Conservation (phyloP, 2,113 vertebrate genomes). For the Callionymus lyra region DNA sequence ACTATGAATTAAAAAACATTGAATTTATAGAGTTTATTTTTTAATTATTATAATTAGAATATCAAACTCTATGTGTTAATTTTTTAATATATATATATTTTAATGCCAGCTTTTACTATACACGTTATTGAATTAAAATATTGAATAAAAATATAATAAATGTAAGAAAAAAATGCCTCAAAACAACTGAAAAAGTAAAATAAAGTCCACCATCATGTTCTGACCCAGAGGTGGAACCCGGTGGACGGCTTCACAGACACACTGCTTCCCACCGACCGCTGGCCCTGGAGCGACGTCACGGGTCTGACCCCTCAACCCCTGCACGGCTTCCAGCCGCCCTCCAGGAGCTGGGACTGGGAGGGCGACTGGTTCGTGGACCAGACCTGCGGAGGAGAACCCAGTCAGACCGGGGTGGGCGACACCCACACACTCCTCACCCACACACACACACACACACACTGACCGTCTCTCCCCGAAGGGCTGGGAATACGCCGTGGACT, state of each 20-base stretch:
- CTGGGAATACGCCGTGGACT: constrained; percentile 93
- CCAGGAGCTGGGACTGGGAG: constrained; percentile 95
- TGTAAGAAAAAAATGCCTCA: too few species aligned
- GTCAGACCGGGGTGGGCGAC: constrained; percentile 40
- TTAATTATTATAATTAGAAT: too few species aligned
- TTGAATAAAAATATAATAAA: too few species aligned
- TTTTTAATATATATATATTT: too few species aligned
- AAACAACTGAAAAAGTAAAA: too few species aligned
- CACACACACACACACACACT: too few species aligned
- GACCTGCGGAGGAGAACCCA: constrained; percentile 89
- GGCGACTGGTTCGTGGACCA: constrained; percentile 98
- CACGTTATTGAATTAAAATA: too few species aligned
- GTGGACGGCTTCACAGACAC: constrained; percentile 90
- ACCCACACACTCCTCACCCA: too few species aligned
- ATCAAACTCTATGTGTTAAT: too few species aligned
- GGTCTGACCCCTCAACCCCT: constrained; percentile 82
- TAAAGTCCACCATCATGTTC: neutral
- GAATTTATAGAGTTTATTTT: too few species aligned
- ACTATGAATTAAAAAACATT: too few species aligned
- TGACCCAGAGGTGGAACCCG: constrained; percentile 89
- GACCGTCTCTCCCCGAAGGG: constrained; percentile 70
- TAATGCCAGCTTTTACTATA: too few species aligned
- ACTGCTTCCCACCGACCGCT: constrained; percentile 92
- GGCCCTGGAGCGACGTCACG: constrained; percentile 91
- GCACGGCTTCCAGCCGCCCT: constrained; percentile 81